phyloP scores from a whole-genome alignment of 2,888 invertebrate species.

The Eupsilia transversa region DNA sequence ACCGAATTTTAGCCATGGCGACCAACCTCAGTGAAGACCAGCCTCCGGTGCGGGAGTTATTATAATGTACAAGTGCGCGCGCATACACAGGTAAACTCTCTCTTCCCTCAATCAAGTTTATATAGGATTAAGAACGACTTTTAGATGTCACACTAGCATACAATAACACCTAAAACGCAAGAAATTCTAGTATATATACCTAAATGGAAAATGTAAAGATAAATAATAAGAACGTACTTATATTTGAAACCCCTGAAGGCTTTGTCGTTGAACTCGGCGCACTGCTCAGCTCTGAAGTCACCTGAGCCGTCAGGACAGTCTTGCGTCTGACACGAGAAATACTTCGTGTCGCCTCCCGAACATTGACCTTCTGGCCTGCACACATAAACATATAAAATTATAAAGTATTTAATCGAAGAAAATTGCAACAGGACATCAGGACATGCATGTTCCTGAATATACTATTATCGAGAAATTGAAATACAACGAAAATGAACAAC shows the following conservation, averaged over 20 bases:
- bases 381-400: slow-evolving; percentile 37
- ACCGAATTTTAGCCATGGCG: too few relatives aligned
- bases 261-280: slow-evolving; percentile 95
- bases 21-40: too few relatives aligned
- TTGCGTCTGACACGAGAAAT: slow-evolving; percentile 98
- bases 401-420: background rate
- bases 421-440: background rate
- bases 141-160: background rate
- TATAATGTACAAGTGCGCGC: too few relatives aligned
- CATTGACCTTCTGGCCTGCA: slow-evolving; percentile 93
- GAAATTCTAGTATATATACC: background rate
- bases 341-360: slow-evolving; percentile 94
- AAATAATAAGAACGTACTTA: slow-evolving; percentile 88
- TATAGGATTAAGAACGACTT: background rate
- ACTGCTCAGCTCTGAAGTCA: slow-evolving; percentile 97
- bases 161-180: background rate
- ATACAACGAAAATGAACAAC: background rate
- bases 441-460: background rate
- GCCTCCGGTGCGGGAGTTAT: too few relatives aligned
- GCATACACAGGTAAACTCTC: too few relatives aligned
- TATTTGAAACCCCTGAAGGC: slow-evolving; percentile 96
- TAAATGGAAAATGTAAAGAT: background rate
- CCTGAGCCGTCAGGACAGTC: slow-evolving; percentile 94
- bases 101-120: too few relatives aligned
- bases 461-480: background rate